Percentiles rank a stretch among this genome's conserved stretches.
Evolutionary conservation across 2,113 vertebrate species (phyloP).

Genomic region (Macrotis lagotis): DNA sequence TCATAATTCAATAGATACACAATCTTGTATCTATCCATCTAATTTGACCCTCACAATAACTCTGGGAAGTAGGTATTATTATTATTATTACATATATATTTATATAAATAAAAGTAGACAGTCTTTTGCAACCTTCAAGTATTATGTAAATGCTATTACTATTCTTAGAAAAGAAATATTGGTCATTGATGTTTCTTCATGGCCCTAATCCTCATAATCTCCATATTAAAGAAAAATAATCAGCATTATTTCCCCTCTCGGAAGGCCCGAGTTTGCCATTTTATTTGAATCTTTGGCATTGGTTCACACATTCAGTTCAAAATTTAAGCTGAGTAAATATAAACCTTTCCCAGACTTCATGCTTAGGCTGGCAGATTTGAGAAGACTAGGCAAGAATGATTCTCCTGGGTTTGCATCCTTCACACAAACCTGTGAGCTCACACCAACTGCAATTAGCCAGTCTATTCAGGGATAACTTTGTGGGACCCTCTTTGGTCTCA

Average conservation of each 20-base stretch:
- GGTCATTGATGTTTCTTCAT: background rate
- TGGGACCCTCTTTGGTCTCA: constrained; percentile 1
- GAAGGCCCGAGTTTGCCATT: background rate
- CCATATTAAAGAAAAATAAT: rapidly evolving
- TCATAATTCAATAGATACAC: background rate
- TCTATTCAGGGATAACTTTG: constrained; percentile 23
- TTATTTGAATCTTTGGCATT: background rate
- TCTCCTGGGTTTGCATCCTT: constrained; percentile 20
- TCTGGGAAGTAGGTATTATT: too few relatives aligned
- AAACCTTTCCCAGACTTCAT: constrained; percentile 16
- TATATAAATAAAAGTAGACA: background rate
- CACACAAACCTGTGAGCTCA: constrained; percentile 26
- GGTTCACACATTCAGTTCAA: background rate
- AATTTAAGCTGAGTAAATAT: constrained; percentile 29
- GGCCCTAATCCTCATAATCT: background rate
- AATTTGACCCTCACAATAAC: background rate
- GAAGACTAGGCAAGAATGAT: background rate
- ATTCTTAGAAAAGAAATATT: background rate
- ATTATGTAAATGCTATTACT: background rate
- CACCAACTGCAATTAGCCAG: background rate
- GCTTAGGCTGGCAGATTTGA: constrained; percentile 33
- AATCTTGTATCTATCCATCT: background rate
- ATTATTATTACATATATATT: too few relatives aligned
- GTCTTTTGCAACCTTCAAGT: background rate
- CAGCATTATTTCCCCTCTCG: background rate